Conservation (phyloP, 1,140 invertebrate genomes). For the Nilaparvata lugens region DNA sequence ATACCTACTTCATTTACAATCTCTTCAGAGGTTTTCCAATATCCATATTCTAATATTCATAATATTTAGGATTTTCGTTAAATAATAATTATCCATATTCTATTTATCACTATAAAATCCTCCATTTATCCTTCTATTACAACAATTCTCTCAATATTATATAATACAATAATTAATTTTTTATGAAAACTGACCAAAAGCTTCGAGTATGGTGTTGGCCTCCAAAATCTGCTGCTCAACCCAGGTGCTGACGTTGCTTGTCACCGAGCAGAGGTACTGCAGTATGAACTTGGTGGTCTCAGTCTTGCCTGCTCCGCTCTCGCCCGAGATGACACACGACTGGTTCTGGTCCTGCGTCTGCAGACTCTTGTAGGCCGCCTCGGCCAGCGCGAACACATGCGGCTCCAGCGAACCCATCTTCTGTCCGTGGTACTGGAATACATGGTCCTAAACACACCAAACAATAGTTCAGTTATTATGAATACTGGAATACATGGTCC, state of each 20-base stretch:
- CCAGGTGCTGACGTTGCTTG: slow-evolving; percentile 82
- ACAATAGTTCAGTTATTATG: neutral
- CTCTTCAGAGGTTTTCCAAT: no score
- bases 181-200: slow-evolving; percentile 79
- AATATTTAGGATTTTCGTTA: no score
- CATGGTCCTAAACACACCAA: slow-evolving; percentile 55
- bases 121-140: no score
- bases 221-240: slow-evolving; percentile 90
- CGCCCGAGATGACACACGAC: slow-evolving; percentile 94
- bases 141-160: no score
- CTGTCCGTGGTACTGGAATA: slow-evolving; percentile 67
- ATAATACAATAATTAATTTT: no score
- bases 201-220: slow-evolving; percentile 86
- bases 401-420: slow-evolving; percentile 75
- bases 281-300: slow-evolving; percentile 93
- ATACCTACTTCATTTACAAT: no score
- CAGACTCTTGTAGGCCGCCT: slow-evolving; percentile 72
- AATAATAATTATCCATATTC: no score
- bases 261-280: slow-evolving; percentile 89
- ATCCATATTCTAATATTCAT: no score
- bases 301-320: slow-evolving; percentile 96
- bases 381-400: slow-evolving; percentile 83
- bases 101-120: no score
- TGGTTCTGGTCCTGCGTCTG: slow-evolving; percentile 55
- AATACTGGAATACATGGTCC: slow-evolving; percentile 74